Evolutionary conservation across 1,140 invertebrate genomes (phyloP), one percentile per base, ranked within the genome.

Genomic region (Capitella teleta): DNA sequence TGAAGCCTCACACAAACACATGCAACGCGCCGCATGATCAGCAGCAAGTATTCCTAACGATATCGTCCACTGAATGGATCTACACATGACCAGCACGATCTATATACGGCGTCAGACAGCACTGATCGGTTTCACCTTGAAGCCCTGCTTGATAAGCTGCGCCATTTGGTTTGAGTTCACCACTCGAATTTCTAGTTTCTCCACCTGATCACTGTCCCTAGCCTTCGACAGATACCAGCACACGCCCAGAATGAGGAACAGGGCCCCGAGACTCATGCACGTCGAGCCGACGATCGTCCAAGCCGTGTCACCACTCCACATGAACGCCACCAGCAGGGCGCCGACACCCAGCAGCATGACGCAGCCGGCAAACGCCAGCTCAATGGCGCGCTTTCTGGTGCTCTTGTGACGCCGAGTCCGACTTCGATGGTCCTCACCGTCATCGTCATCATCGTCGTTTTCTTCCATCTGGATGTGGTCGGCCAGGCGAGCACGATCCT

Each of bases 161-260:
- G n/a, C n/a, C n/a, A n/a, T n/a, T n/a, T n/a, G n/a, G n/a, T n/a
- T n/a, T n/a, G n/a, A n/a, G n/a, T n/a, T n/a, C n/a, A n/a, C n/a
- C n/a, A n/a, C n/a, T n/a, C n/a, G n/a, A n/a, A n/a, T n/a, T n/a
- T n/a, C n/a, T n/a, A n/a, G n/a, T n/a, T n/a, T n/a, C n/a, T n/a
- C n/a, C n/a, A n/a, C 38, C 38, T 40, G 16, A 21, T 40, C 16
- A 5, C 16, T 5, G 23, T 40, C 38, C 38, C 23, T 40, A 16
- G 38, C 23, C 38, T 40, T 40, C 5, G 38, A 16, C 38, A 40
- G n/a, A 16, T 40, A 40, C 38, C 38, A 40, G 38, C 38, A 40
- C 16, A 40, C 38, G 8, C 38, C 38, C 8, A 40, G 16, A 16
- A 40, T 21, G n/a, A 40, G 38, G 23, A 40, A 40, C 5, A 40